phyloP scores from a whole-genome alignment of 2,888 invertebrate genomes.

The Scaptomyza cyrtandrae region DNA sequence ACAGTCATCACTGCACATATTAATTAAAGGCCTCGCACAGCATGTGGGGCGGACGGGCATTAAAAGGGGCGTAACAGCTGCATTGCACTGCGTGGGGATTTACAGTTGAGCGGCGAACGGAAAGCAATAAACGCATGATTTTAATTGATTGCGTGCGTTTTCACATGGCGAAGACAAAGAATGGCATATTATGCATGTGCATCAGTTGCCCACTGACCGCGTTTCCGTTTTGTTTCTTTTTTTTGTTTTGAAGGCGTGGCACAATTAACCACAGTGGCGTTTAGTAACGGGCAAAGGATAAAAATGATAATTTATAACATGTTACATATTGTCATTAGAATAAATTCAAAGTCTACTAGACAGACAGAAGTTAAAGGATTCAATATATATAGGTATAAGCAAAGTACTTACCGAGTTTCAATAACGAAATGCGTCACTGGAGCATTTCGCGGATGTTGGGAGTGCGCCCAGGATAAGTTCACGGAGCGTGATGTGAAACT shows the following conservation, averaged over 20 bases:
- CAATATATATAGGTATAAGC: not conserved
- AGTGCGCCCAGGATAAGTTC: slow-evolving; percentile 90
- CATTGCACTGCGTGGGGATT: slow-evolving; percentile 23
- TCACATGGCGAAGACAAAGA: slow-evolving; percentile 7
- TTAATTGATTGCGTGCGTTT: slow-evolving; percentile 58
- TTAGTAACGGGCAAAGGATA: slow-evolving; percentile 4
- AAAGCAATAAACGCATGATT: slow-evolving; percentile 56
- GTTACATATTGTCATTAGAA: not conserved
- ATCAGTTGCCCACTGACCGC: slow-evolving; percentile 14
- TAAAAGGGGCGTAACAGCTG: slow-evolving; percentile 22
- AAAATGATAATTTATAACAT: slow-evolving; percentile 6
- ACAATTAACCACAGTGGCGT: not conserved
- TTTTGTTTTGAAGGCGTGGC: slow-evolving; percentile 4
- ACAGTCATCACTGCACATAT: slow-evolving; percentile 67
- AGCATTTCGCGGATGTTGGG: slow-evolving; percentile 89
- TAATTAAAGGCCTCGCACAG: slow-evolving; percentile 63
- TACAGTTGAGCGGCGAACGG: slow-evolving; percentile 24
- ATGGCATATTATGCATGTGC: slow-evolving; percentile 1
- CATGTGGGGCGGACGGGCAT: not conserved
- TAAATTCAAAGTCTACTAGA: not conserved
- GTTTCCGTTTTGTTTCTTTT: not conserved
- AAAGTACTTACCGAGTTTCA: slow-evolving; percentile 88
- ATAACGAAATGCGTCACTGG: slow-evolving; percentile 90
- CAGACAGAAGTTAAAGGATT: slow-evolving; percentile 5
- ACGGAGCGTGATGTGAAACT: slow-evolving; percentile 90